Evolutionary conservation across 2,113 vertebrate genomes (phyloP).

Genomic region (Spea bombifrons): DNA sequence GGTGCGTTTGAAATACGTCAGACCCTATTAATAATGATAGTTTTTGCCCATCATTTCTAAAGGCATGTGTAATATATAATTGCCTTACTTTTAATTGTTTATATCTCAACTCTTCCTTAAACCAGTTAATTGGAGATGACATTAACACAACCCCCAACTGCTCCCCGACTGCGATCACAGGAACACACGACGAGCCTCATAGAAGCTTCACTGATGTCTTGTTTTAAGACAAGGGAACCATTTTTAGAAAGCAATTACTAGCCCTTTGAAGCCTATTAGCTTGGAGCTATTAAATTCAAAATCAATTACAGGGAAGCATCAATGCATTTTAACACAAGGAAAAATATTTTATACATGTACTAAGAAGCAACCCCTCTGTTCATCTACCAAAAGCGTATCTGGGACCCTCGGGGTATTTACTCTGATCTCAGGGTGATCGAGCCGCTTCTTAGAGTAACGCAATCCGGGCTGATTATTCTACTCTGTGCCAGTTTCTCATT

Average conservation of each 20-base stretch:
- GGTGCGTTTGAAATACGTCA: too few species aligned
- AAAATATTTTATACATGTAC: background rate
- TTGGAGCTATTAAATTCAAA: background rate
- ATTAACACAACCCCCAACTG: slow-evolving; percentile 1
- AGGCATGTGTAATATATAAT: too few species aligned
- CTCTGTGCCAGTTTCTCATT: too few species aligned
- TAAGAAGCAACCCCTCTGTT: background rate
- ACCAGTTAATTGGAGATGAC: slow-evolving; percentile 14
- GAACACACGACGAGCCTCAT: background rate
- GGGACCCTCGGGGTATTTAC: too few species aligned
- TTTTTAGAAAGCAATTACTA: slow-evolving; percentile 5
- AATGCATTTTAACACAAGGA: background rate
- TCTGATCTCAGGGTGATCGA: too few species aligned
- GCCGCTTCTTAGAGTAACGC: too few species aligned
- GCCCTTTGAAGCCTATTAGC: slow-evolving; percentile 5
- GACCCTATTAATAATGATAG: too few species aligned
- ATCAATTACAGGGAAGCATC: slow-evolving; percentile 1
- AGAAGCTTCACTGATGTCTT: background rate
- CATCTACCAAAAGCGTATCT: too few species aligned
- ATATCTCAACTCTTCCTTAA: background rate
- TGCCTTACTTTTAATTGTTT: too few species aligned
- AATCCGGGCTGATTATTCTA: too few species aligned
- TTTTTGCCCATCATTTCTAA: too few species aligned
- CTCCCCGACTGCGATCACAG: slow-evolving; percentile 27
- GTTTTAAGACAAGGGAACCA: slow-evolving; percentile 1